Conservation (phyloP, 1,140 invertebrate genomes). For the Cotesia vestalis region DNA sequence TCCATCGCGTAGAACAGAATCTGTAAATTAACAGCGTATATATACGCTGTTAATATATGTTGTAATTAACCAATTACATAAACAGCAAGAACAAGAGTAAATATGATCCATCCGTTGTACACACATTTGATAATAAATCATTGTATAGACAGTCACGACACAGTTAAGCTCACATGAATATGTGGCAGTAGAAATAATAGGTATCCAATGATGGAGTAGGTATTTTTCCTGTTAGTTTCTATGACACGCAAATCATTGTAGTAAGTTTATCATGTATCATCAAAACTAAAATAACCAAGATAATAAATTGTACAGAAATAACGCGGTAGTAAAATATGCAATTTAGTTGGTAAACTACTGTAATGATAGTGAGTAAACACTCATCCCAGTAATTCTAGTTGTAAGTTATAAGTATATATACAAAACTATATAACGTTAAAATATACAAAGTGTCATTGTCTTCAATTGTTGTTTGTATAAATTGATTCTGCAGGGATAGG, state of each 20-base stretch:
- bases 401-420: no score
- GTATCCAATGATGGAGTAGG: constrained; percentile 40
- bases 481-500: no score
- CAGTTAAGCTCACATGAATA: neutral
- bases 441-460: no score
- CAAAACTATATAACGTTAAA: no score
- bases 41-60: no score
- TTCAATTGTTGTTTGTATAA: no score
- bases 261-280: constrained; percentile 39
- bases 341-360: neutral
- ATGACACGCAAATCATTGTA: constrained; percentile 28
- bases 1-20: no score
- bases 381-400: no score
- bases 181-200: neutral
- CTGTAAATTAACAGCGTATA: no score
- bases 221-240: constrained; percentile 40
- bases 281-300: neutral
- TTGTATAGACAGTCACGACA: neutral
- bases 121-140: neutral
- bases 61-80: no score
- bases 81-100: no score
- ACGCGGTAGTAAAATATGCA: constrained; percentile 8
- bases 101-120: neutral
- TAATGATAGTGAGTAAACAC: no score
- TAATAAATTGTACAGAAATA: constrained; percentile 1